Evolutionary conservation across 2,888 invertebrate genomes (phyloP), one percentile per base, ranked within the genome.

Genomic region (Stegana nigrithorax): DNA sequence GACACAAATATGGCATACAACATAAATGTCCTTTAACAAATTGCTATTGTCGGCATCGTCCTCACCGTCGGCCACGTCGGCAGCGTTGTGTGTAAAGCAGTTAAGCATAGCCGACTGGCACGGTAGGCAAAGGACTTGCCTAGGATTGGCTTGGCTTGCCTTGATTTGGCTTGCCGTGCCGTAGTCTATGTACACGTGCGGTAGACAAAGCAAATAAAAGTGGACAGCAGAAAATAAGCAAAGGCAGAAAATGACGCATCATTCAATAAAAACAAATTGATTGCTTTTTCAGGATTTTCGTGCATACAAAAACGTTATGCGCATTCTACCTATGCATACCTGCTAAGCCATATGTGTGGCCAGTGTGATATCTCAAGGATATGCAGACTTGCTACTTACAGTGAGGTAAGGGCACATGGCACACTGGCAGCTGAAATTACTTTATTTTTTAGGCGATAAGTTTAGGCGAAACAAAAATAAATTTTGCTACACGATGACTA

Each of bases 221-320:
- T 12, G 21, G 21, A 8, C 17, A 17, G 6, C n/a, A n/a, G n/a
- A n/a, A n/a, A n/a, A n/a, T n/a, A n/a, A n/a, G 32, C 7, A 32
- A 7, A n/a, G 60, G n/a, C 44, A 19, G 63, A 32, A n/a, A n/a
- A n/a, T 47, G 32, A 26, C 60, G 60, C 59, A 63, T 72, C 75
- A 75, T 77, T 76, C 77, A 76, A 76, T 76, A 76, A 76, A 76
- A 75, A 68, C 75, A 74, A 77, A 77, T 76, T 76, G 75, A 76
- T 76, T 77, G 74, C 73, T 74, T 57, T n/a, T 61, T 69, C 65
- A 67, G 73, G 73, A 73, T 75, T 73, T 73, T 69, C 66, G 67
- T 66, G 74, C 66, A 68, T 68, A 62, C 66, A 39, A 14, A 39
- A 14, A 39, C 17, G 1, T n/a, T n/a, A n/a, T 6, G n/a, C n/a